Base-by-base conservation (phyloP, 1,140 invertebrate species). In the Schlechtendalia chinensis region DNA sequence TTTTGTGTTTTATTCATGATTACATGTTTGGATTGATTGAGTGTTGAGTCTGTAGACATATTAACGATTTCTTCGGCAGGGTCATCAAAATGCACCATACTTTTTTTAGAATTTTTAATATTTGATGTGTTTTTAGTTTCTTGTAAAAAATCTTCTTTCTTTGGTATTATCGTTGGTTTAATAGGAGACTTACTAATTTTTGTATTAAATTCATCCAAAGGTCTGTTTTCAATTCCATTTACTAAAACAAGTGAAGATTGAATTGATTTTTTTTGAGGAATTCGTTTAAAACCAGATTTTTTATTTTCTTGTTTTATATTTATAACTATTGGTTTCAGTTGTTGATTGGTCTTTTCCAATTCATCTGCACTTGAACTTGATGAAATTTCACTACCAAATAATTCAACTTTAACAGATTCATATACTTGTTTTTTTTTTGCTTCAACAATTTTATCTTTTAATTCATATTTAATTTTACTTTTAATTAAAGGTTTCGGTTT, bases 31-130 rank as follows among this genome's bases (percentile, higher is more conserved):
- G 56, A 47, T 39, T 59, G 16, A 61, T 5, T n/a, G 11, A 24
- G 19, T 59, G 27, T 58, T 59, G 14, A 8, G 5, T 61, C 61
- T 59, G 22, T 27, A 22, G 74, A 19, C 1, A 39, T 19, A 29
- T 12, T 45, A 58, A 47, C 11, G 39, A 47, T 39, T 79, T 45
- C 6, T 79, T 79, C 56, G 10, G 61, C 74, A 10, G 74, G 74
- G 11, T 79, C 74, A 61, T 79, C 74, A 79, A 79, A 79, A 61
- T 79, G 74, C 19, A 79, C 74, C 74, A 79, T 79, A 4, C 11
- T 19, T 17, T 79, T 79, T 17, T 39, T 75, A n/a, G 1, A 22
- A 59, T 75, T 75, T 45, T 45, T 79, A 50, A 17, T 72, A 50
- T 47, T 50, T 47, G 22, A 32, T 39, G 17, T 8, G 0, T 74